Conservation (phyloP, 2,797 vertebrate species). For the Ctenosaura bakeri region DNA sequence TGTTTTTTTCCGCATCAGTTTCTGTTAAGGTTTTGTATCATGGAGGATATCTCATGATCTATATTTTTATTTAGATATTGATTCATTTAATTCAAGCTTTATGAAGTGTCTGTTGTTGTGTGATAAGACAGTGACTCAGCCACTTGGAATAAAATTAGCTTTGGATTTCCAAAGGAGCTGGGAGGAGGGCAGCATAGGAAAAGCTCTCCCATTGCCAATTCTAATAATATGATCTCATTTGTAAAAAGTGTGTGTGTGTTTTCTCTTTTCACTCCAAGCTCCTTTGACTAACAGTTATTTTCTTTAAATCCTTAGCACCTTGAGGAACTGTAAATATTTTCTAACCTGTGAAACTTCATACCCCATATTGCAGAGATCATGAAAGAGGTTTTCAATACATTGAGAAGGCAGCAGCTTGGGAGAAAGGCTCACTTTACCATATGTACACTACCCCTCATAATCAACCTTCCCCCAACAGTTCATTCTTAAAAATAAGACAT, state of each 20-base stretch:
- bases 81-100: constrained; percentile 18
- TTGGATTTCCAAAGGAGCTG: neutral
- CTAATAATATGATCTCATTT: neutral
- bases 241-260: neutral
- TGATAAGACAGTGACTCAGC: constrained; percentile 36
- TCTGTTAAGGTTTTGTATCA: neutral
- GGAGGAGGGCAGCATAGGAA: neutral
- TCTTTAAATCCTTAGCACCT: neutral
- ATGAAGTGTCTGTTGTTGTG: constrained; percentile 17
- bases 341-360: neutral
- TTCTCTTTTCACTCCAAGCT: neutral
- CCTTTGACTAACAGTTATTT: neutral
- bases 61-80: constrained; percentile 39
- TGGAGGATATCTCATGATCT: neutral
- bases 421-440: too few species aligned
- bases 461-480: neutral
- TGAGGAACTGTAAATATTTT: neutral
- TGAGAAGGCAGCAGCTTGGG: neutral
- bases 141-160: neutral
- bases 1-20: neutral
- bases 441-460: neutral
- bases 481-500: neutral
- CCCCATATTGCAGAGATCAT: neutral
- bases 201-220: neutral
- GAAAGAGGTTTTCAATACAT: neutral